These are phyloP conservation scores for Lasioglossum malachurum DNA, from an alignment of 2,888 invertebrate genomes.

Conservation along the genomic window DNA sequence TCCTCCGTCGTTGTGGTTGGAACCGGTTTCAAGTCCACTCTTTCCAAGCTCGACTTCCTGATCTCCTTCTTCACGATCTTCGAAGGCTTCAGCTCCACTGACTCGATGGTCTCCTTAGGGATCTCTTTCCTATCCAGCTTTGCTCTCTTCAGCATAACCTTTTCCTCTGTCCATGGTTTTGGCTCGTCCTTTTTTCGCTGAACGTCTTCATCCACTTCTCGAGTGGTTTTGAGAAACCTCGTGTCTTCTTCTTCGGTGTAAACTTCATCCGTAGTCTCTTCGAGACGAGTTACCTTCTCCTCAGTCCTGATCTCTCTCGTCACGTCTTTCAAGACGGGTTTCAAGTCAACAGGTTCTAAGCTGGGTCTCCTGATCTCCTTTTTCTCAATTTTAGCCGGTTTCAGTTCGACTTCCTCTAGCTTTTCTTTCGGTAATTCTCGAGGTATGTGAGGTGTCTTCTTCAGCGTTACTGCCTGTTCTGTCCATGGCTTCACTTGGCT, in stretches of 20 bases:
- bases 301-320: conserved; percentile 63
- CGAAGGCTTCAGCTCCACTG: conserved; percentile 87
- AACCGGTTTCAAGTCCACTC: conserved; percentile 86
- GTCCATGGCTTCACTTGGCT: conserved; percentile 81
- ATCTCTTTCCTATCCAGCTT: conserved; percentile 84
- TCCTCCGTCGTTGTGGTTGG: conserved; percentile 45
- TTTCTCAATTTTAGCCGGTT: conserved; percentile 87
- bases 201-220: conserved; percentile 67
- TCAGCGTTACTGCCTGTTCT: conserved; percentile 81
- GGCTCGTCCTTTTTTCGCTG: conserved; percentile 74
- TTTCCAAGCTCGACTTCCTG: conserved; percentile 83
- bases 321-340: conserved; percentile 70
- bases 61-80: conserved; percentile 84
- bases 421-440: conserved; percentile 77
- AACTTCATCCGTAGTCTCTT: conserved; percentile 55
- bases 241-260: conserved; percentile 76
- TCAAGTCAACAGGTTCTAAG: conserved; percentile 74
- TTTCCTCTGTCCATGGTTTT: conserved; percentile 79
- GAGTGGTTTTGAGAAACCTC: conserved; percentile 70
- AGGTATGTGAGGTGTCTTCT: conserved; percentile 78
- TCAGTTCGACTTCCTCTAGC: conserved; percentile 78
- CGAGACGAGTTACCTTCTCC: conserved; percentile 46
- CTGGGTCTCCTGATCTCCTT: conserved; percentile 74
- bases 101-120: conserved; percentile 83
- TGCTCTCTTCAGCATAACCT: conserved; percentile 85